phyloP scores from a whole-genome alignment of 2,888 invertebrate species.

The Teinopalpus imperialis region DNA sequence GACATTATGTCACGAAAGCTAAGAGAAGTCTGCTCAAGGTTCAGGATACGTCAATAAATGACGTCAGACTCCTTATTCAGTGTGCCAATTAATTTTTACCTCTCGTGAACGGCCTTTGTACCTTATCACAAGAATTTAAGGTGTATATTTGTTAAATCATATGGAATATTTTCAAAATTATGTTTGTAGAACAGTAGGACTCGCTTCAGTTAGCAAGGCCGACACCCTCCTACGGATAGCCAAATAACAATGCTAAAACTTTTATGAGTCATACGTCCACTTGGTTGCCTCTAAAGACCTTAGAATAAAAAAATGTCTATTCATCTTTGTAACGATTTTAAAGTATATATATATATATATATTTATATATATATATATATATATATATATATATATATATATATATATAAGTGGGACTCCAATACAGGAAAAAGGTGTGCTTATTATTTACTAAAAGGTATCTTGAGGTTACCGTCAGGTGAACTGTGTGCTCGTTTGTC shows the following conservation, averaged over 20 bases:
- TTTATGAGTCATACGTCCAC: conserved; percentile 40
- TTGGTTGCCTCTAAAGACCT: conserved; percentile 23
- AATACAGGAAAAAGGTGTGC: too few relatives aligned
- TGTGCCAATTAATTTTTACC: conserved; percentile 9
- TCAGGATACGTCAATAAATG: conserved; percentile 30
- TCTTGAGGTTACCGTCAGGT: too few relatives aligned
- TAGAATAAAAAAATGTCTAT: background rate
- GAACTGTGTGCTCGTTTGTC: too few relatives aligned
- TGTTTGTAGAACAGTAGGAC: conserved; percentile 27
- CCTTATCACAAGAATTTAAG: conserved; percentile 24
- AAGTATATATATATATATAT: too few relatives aligned
- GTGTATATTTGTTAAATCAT: conserved; percentile 28
- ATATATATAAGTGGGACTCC: too few relatives aligned
- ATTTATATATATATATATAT: too few relatives aligned
- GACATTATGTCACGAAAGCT: conserved; percentile 25
- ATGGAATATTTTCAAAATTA: background rate
- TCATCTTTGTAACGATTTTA: too few relatives aligned
- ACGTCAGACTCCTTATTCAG: conserved; percentile 30
- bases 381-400: too few relatives aligned
- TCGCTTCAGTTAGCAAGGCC: conserved; percentile 50
- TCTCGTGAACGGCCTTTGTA: background rate
- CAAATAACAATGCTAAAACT: conserved; percentile 55
- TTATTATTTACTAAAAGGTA: too few relatives aligned
- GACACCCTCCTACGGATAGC: conserved; percentile 59
- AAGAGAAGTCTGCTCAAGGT: conserved; percentile 25